Percentiles rank a stretch among this genome's conserved stretches.
Conservation (phyloP, 2,888 invertebrate genomes). For the Rhingia rostrata region DNA sequence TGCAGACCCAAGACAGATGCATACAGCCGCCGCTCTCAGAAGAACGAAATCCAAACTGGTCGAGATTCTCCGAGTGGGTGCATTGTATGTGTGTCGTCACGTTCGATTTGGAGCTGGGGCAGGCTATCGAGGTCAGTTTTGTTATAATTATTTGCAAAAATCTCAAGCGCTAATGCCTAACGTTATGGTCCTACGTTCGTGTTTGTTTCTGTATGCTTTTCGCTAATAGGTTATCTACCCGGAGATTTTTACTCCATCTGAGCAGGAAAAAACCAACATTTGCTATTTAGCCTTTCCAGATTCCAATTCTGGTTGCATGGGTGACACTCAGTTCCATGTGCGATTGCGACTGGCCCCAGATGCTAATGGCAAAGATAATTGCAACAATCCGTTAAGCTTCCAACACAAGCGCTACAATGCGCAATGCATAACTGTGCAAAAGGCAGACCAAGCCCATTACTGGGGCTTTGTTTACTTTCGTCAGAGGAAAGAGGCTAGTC, state of each 20-base stretch:
- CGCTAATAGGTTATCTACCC: conserved; percentile 77
- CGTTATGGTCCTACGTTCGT: background rate
- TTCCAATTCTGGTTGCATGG: conserved; percentile 99
- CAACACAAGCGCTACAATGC: conserved; percentile 89
- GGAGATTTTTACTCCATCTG: conserved; percentile 86
- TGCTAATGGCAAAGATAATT: conserved; percentile 81
- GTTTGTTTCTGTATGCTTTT: background rate
- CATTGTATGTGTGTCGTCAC: conserved; percentile 99
- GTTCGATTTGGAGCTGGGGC: conserved; percentile 98
- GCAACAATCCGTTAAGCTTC: conserved; percentile 80
- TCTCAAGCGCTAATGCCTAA: background rate
- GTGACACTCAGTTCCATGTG: conserved; percentile 98
- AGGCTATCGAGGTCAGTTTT: conserved; percentile 94
- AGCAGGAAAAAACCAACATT: conserved; percentile 95
- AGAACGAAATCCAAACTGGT: conserved; percentile 84
- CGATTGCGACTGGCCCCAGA: conserved; percentile 89
- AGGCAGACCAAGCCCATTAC: conserved; percentile 93
- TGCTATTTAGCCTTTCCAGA: conserved; percentile 99
- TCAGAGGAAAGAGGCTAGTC: conserved; percentile 94
- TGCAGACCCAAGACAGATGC: background rate
- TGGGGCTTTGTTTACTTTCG: conserved; percentile 99
- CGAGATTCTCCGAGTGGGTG: conserved; percentile 95
- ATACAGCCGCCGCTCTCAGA: background rate
- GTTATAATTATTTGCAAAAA: background rate
- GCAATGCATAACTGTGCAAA: conserved; percentile 89